Evolutionary conservation across 2,797 vertebrate species (phyloP).

Genomic region (Sylvilagus floridanus): DNA sequence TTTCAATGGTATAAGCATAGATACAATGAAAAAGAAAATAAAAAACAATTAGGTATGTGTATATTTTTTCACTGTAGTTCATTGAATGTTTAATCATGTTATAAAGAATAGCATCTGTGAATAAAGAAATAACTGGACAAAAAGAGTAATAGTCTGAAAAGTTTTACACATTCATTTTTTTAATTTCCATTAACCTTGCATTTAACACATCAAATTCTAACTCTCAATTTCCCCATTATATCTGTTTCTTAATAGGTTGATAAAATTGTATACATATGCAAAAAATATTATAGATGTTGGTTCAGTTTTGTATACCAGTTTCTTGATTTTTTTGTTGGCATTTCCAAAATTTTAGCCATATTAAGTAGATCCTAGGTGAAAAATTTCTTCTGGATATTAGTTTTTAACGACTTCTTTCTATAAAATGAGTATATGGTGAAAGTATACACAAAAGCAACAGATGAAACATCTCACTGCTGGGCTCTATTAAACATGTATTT

Average conservation of each 20-base stretch:
- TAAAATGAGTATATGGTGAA: neutral
- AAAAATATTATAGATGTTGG: neutral
- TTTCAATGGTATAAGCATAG: neutral
- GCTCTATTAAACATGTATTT: neutral
- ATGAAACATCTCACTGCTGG: neutral
- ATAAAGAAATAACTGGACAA: neutral
- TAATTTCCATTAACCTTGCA: neutral
- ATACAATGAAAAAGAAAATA: neutral
- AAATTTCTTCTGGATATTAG: neutral
- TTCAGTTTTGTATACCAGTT: neutral
- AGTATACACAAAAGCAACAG: neutral
- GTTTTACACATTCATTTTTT: neutral
- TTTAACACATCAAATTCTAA: slow-evolving; percentile 25
- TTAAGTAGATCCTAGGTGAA: neutral
- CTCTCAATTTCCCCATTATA: neutral
- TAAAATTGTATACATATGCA: neutral
- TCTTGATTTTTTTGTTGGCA: neutral
- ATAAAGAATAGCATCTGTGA: neutral
- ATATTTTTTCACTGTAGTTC: neutral
- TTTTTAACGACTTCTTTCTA: neutral
- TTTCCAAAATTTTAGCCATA: slow-evolving; percentile 37
- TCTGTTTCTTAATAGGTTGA: neutral
- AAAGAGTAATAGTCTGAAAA: neutral
- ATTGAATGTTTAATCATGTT: neutral
- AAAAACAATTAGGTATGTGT: neutral